Evolutionary conservation across 2,888 invertebrate genomes (phyloP), one percentile per base, ranked within the genome.

Genomic region (Drosophila paracracens): DNA sequence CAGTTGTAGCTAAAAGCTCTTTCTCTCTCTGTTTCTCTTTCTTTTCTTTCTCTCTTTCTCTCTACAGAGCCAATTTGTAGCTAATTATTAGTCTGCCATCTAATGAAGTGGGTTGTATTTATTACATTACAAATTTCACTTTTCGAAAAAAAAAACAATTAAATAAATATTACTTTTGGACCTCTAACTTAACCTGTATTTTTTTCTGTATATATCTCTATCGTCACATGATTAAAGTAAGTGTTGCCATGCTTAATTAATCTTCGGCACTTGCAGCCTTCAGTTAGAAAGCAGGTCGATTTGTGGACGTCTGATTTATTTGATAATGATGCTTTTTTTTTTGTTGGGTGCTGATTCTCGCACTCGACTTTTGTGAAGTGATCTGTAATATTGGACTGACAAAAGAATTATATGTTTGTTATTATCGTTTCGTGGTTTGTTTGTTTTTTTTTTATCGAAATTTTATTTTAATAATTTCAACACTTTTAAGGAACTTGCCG

Each of bases 231-330:
- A n/a, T 40, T 40, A n/a, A n/a, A 40, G n/a, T n/a, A 40, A n/a
- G 10, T n/a, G 10, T 10, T n/a, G 40, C 40, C 40, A 4, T 10
- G 40, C 8, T n/a, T 38, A n/a, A 8, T 38, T 38, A 8, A 1
- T 40, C 38, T 8, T 10, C n/a, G 40, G 4, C 4, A 40, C 10
- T 10, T 40, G n/a, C n/a, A 40, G 40, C n/a, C 8, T 38, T 3
- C 38, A n/a, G 0, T 8, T 38, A 3, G 0, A 10, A 4, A 40
- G n/a, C 1, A n/a, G 40, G 4, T 0, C n/a, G 4, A n/a, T 40
- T 40, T 40, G 18, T 8, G 38, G 38, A 3, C 38, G 18, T 18
- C 38, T 3, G 8, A 6, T 38, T 38, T 8, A 38, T 18, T 4
- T 38, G 38, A 4, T 18, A 40, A 40, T 31, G 29, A 29, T 29